phyloP scores from a whole-genome alignment of 2,888 invertebrate species.

The Rotaria sp. region DNA sequence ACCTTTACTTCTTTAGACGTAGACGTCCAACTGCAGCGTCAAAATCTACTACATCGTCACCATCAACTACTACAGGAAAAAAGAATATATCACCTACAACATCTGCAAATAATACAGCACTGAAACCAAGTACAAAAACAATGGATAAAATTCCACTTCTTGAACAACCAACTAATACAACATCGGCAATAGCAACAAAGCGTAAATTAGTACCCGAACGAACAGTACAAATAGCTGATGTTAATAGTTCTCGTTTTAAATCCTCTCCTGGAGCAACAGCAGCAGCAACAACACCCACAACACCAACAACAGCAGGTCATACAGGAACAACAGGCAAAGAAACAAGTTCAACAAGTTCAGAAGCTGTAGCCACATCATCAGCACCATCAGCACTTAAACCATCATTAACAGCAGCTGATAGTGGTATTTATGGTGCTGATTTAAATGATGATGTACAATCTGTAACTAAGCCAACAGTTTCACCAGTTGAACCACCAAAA shows the following conservation, averaged over 20 bases:
- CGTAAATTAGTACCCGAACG: constrained; percentile 5
- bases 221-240: background rate
- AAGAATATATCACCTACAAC: background rate
- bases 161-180: background rate
- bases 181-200: background rate
- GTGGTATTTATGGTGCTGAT: constrained; percentile 23
- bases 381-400: background rate
- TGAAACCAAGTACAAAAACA: background rate
- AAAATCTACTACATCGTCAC: background rate
- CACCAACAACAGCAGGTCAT: background rate
- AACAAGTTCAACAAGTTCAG: background rate
- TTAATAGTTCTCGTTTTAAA: constrained; percentile 13
- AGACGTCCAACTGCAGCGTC: background rate
- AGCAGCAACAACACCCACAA: background rate
- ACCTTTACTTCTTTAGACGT: background rate
- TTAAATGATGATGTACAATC: background rate
- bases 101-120: background rate
- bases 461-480: background rate
- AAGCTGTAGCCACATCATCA: background rate
- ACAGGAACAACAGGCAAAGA: background rate
- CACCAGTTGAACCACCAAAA: background rate
- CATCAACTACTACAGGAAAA: background rate
- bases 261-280: background rate
- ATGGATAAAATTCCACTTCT: background rate
- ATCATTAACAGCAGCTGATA: background rate